phyloP scores from a whole-genome alignment of 2,113 vertebrate genomes.

The Climacteris rufus region DNA sequence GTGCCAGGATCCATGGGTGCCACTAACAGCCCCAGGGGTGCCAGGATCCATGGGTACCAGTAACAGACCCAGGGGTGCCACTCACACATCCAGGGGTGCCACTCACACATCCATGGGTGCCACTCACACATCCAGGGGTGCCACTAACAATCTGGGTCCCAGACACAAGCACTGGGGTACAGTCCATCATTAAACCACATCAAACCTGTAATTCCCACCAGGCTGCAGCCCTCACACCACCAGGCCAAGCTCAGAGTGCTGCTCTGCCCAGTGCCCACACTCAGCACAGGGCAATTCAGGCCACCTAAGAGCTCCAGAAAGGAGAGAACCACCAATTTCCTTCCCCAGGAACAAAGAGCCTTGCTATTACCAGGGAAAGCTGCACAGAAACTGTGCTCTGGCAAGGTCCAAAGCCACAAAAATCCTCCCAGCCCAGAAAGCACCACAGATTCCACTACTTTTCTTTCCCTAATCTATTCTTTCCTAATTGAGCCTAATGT shows the following conservation, averaged over 20 bases:
- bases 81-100: no score
- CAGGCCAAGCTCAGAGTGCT: background rate
- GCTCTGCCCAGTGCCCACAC: background rate
- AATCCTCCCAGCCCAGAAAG: background rate
- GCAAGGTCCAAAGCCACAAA: background rate
- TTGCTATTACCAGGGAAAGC: background rate
- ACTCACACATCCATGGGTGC: no score
- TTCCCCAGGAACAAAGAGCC: background rate
- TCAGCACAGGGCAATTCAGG: background rate
- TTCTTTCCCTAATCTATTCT: background rate
- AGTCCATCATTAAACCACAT: background rate
- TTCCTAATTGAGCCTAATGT: background rate
- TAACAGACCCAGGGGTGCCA: no score
- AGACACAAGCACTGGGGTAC: background rate
- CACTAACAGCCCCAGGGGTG: no score
- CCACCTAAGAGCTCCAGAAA: background rate
- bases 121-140: no score
- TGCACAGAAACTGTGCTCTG: background rate
- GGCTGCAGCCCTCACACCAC: background rate
- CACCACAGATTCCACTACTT: background rate
- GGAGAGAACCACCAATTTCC: background rate
- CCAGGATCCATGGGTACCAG: rapidly evolving
- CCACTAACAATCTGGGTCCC: background rate
- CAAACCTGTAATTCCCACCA: background rate
- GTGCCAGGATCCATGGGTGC: no score